Conservation (phyloP, 2,113 vertebrate species). For the Coryphaenoides rupestris region DNA sequence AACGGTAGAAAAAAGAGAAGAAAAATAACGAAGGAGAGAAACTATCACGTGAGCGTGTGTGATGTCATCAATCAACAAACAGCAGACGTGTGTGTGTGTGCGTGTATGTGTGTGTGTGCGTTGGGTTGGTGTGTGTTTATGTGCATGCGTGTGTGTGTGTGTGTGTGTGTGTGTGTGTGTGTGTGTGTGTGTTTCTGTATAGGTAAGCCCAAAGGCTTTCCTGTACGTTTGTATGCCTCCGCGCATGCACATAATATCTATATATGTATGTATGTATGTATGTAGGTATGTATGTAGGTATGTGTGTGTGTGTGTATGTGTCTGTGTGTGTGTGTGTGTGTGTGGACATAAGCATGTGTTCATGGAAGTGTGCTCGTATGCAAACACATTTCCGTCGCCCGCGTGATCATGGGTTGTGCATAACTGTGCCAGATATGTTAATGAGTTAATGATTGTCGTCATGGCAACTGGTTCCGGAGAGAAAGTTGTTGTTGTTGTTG, state of each 20-base stretch:
- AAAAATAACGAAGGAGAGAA: too few species aligned
- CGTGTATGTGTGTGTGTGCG: neutral
- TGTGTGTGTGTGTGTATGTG: too few species aligned
- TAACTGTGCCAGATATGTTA: constrained; percentile 71
- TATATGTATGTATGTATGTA: too few species aligned
- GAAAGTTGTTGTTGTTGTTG: constrained; percentile 40
- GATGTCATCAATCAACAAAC: neutral
- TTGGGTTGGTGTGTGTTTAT: too few species aligned
- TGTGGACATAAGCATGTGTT: too few species aligned
- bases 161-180: neutral
- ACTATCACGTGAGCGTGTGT: neutral
- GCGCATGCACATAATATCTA: too few species aligned
- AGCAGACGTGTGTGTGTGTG: neutral
- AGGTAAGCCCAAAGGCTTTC: neutral
- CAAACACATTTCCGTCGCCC: too few species aligned
- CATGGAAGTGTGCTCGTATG: too few species aligned
- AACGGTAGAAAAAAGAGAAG: too few species aligned
- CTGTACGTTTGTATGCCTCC: too few species aligned
- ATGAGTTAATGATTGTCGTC: constrained; percentile 69
- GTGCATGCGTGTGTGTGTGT: neutral
- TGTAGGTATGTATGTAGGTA: too few species aligned
- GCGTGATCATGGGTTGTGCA: constrained; percentile 9
- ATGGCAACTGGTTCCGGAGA: constrained; percentile 67
- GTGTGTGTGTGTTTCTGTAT: constrained; percentile 24
- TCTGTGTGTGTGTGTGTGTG: too few species aligned